Conservation (phyloP, 2,888 invertebrate species). For the Resseliella maxima region DNA sequence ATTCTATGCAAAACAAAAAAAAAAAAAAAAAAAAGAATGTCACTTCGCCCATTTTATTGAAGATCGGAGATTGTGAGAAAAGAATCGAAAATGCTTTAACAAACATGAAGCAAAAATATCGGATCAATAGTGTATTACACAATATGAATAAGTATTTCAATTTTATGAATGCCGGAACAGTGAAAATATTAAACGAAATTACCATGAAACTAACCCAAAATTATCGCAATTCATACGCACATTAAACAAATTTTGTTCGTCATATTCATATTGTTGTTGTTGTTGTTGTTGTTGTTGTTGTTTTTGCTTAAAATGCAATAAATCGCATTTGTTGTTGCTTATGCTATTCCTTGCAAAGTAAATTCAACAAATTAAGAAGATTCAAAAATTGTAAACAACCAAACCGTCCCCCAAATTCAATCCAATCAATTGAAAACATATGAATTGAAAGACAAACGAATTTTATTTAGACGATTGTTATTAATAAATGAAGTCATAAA, state of each 20-base stretch:
- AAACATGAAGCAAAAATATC: neutral
- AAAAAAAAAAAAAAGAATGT: neutral
- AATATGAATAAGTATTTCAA: too few species aligned
- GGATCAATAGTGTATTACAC: too few species aligned
- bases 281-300: neutral
- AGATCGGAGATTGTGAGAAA: neutral
- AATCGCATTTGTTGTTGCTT: neutral
- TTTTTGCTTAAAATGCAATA: neutral
- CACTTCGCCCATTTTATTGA: neutral
- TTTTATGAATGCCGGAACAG: too few species aligned
- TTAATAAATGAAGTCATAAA: too few species aligned
- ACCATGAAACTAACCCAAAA: constrained; percentile 1
- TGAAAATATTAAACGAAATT: neutral
- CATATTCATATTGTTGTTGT: neutral
- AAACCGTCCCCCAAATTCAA: too few species aligned
- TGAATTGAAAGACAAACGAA: too few species aligned
- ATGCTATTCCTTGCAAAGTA: too few species aligned
- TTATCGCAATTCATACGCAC: neutral
- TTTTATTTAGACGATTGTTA: too few species aligned
- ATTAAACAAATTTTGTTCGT: neutral
- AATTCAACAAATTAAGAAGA: neutral
- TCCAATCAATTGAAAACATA: too few species aligned
- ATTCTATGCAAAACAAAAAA: too few species aligned
- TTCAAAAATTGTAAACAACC: neutral
- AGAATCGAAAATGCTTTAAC: neutral